These are phyloP conservation scores for Drosophila fungiperda DNA, from an alignment of 2,888 invertebrate species.

Conservation along the genomic window DNA sequence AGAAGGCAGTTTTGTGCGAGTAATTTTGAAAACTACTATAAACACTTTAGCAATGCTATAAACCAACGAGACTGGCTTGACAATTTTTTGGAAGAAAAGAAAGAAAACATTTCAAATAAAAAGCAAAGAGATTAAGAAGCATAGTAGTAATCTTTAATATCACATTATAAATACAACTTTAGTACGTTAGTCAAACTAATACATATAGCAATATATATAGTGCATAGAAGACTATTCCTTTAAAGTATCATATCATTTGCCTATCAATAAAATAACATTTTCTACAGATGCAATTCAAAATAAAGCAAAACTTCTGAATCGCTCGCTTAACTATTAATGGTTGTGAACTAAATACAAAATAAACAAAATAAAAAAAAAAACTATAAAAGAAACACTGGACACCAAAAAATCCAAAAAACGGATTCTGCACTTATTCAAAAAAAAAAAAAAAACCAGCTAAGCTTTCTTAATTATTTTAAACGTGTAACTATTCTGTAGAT, in stretches of 20 bases:
- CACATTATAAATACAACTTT: slow-evolving; percentile 9
- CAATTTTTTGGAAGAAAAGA: slow-evolving; percentile 4
- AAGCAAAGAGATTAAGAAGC: neutral
- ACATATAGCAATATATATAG: slow-evolving; percentile 12
- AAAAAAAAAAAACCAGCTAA: slow-evolving; percentile 9
- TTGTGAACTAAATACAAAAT: slow-evolving; percentile 74
- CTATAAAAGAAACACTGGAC: neutral
- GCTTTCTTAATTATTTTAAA: slow-evolving; percentile 30
- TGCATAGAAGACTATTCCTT: slow-evolving; percentile 23
- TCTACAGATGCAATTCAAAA: slow-evolving; percentile 35
- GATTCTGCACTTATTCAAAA: slow-evolving; percentile 15
- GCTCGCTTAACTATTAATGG: slow-evolving; percentile 84
- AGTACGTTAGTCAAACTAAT: slow-evolving; percentile 14
- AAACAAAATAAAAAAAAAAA: neutral
- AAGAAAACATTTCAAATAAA: neutral
- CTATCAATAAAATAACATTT: slow-evolving; percentile 19
- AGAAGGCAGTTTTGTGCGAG: slow-evolving; percentile 11
- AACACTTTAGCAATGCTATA: slow-evolving; percentile 8
- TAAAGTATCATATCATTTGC: slow-evolving; percentile 58
- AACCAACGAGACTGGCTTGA: slow-evolving; percentile 30
- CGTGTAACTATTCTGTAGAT: slow-evolving; percentile 31
- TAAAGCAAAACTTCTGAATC: slow-evolving; percentile 59
- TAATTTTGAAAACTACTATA: neutral
- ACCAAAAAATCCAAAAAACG: neutral
- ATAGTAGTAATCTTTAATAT: slow-evolving; percentile 2